Base-by-base conservation (phyloP, 2,797 vertebrate species). In the Taenioides sp. region DNA sequence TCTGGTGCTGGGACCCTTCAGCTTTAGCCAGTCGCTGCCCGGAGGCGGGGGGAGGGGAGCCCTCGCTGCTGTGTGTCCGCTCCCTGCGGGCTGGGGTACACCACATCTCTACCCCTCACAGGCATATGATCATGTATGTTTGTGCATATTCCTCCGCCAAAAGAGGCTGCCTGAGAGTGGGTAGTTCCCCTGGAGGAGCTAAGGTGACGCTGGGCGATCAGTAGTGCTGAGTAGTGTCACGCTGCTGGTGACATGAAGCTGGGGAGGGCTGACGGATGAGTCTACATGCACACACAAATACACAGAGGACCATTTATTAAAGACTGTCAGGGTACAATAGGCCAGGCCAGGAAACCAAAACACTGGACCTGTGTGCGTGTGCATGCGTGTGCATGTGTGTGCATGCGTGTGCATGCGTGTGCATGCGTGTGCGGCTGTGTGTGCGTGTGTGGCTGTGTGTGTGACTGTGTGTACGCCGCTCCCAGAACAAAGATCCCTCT, bases 1-100 rank as follows among this genome's bases (percentile, higher is more conserved):
- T 92, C 92, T 93, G 89, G 88, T 84, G 77, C 89, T 90, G 85
- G 89, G 90, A 92, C 89, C 90, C 91, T 91, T 84, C 86, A 90
- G 89, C 83, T 84, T 66, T 28, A 85, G 88, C 88, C 87, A 88
- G 86, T 87, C 49, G 27, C 75, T 88, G 85, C 81, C 79, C 76
- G 78, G 59, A 82, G 77, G 47, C 25, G 65, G 86, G 86, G 86
- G 84, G 87, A 86, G 72, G 86, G 86, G 82, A 85, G 75, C 49
- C 77, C 79, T 79, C 84, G 81, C 78, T 70, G 77, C 83, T 85
- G 80, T 66, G 77, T 84, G 67, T 83, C 84, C 78, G 73, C 65
- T 87, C 82, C 80, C 84, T 74, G 72, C 76, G 79, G 80, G 84
- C 79, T 76, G 70, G 66, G 34, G 76, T 74, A 77, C 68, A 87